Conservation (phyloP, 1,140 invertebrate species). For the Archegozetes longisetosus region DNA sequence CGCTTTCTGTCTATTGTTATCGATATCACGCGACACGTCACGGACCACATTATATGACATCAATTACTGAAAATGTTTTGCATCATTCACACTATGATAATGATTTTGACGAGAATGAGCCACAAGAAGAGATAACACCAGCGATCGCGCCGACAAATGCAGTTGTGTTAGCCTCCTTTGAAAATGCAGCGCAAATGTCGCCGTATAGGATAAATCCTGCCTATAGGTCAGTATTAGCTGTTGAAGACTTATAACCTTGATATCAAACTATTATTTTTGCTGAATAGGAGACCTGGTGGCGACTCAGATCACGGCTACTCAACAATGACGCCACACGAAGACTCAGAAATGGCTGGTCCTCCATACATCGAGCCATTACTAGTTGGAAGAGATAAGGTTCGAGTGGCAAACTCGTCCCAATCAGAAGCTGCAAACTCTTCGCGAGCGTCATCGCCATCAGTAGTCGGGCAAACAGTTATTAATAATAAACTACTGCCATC, state of each 20-base stretch:
- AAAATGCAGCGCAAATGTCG: slow-evolving; percentile 48
- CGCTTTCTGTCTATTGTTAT: slow-evolving; percentile 45
- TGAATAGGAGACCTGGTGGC: slow-evolving; percentile 47
- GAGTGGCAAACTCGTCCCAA: slow-evolving; percentile 21
- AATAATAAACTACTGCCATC: slow-evolving; percentile 25
- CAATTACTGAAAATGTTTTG: slow-evolving; percentile 27
- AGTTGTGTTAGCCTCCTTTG: slow-evolving; percentile 31
- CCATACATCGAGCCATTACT: slow-evolving; percentile 45
- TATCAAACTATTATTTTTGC: not conserved
- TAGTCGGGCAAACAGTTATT: slow-evolving; percentile 21
- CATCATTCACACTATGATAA: slow-evolving; percentile 33
- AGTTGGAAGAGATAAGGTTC: slow-evolving; percentile 31
- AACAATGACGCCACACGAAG: slow-evolving; percentile 82
- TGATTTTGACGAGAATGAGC: slow-evolving; percentile 35
- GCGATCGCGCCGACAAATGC: slow-evolving; percentile 28
- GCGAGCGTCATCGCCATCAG: slow-evolving; percentile 8
- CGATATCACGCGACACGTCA: slow-evolving; percentile 30
- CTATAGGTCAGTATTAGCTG: slow-evolving; percentile 37
- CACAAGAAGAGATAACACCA: slow-evolving; percentile 16
- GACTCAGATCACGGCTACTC: slow-evolving; percentile 88
- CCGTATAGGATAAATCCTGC: slow-evolving; percentile 68
- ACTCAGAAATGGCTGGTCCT: slow-evolving; percentile 50
- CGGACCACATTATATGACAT: slow-evolving; percentile 27
- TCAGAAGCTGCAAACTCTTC: slow-evolving; percentile 9
- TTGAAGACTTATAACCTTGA: not conserved